Evolutionary conservation across 2,888 invertebrate species (phyloP), one percentile per base, ranked within the genome.

Genomic region (Epistrophe grossulariae): DNA sequence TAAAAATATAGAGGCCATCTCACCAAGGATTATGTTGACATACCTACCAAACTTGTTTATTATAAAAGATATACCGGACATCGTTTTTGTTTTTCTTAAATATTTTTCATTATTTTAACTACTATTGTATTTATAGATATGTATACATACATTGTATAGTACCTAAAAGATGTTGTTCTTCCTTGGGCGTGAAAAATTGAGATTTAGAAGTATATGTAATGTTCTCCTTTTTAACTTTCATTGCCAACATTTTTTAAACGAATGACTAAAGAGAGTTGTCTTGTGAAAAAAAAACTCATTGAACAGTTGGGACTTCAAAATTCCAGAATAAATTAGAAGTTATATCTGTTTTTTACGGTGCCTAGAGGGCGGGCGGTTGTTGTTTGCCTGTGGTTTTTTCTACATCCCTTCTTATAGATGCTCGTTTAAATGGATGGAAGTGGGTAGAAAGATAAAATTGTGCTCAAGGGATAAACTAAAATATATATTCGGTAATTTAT

Each of bases 311-410:
- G 64, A 70, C 71, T 84, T 84, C 35, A 52, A 84, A 84, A 84
- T 59, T 79, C 50, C 64, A 48, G 79, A 74, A 84, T 84, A 79
- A 84, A 84, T 84, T 84, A 84, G 84, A 84, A 74, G 38, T 60
- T 48, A 79, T 84, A 84, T 79, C 62, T 74, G 55, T 62, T 70
- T 60, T 71, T 70, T 28, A 57, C 57, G 31, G 31, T 19, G 31
- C 38, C 24, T 71, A 28, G 15, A 8, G 40, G n/a, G 31, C 5
- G 64, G 57, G 59, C 5, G 40, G 60, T 55, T 4, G 19, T 38
- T 52, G 38, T 40, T 50, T 31, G 43, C 31, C 62, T 15, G n/a
- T 48, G 60, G 17, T 76, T 72, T 57, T 43, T 55, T 52, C 38
- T 40, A 38, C 52, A 38, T 59, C 17, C 13, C 71, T 38, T 45